Base-by-base conservation (phyloP, 2,888 invertebrate genomes). In the Drosophila mulleri region DNA sequence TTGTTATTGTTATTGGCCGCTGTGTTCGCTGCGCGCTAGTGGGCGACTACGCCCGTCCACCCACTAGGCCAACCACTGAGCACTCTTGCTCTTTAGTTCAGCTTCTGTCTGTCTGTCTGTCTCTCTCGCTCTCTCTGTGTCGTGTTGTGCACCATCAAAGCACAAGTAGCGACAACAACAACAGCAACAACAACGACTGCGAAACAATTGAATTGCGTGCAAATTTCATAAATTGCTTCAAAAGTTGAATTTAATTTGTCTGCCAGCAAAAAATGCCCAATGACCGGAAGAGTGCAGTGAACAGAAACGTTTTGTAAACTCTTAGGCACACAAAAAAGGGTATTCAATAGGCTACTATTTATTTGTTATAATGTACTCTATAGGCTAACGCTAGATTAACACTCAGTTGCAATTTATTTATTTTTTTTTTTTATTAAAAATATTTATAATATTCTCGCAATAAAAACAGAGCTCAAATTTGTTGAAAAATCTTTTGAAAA, bases 1-100 rank as follows among this genome's bases (percentile, higher is more conserved):
- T 85, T 86, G 88, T 86, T 85, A 85, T 85, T 86, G 83, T 86
- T 88, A 88, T 88, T 86, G 83, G 72, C 54, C 66, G 63, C 70
- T 75, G 80, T 83, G 81, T 81, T 76, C 75, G 66, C 53, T 75
- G 75, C 47, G 63, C 74, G 53, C 66, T 62, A 66, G 72, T 78
- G 77, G 62, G 61, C 78, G 53, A 63, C 62, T 69, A n/a, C 0
- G 2, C 47, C 16, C 16, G 4, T 2, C 32, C 5, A 32, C 11
- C 23, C 39, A 20, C 14, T n/a, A 52, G 32, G 16, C 39, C 44
- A 23, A 12, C 50, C 41, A 18, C 14, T 44, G 20, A 16, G 32
- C 32, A 47, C 35, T 59, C 32, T 59, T 60, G 37, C 76, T 76
- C 65, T 76, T 72, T 62, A 72, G 72, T 65, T 62, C 47, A 59